phyloP scores from a whole-genome alignment of 1,140 invertebrate species.

The Drosophila subobscura region DNA sequence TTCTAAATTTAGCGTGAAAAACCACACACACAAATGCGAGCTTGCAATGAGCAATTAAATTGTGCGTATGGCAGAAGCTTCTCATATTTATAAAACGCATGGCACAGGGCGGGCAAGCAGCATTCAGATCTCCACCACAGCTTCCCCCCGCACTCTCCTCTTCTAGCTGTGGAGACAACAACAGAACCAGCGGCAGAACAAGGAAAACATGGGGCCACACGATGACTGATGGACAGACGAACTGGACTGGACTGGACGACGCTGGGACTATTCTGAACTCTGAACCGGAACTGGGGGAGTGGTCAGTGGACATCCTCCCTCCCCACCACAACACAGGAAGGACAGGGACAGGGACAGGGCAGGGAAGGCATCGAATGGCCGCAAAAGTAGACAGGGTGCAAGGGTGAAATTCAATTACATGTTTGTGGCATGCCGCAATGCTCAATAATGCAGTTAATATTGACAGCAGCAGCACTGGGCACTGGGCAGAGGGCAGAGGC shows the following conservation, averaged over 20 bases:
- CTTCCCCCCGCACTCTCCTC: slow-evolving; percentile 22
- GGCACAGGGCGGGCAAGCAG: slow-evolving; percentile 34
- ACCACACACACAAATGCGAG: slow-evolving; percentile 54
- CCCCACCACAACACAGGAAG: not conserved
- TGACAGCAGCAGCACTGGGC: slow-evolving; percentile 48
- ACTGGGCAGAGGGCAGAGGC: not conserved
- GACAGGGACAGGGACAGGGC: slow-evolving; percentile 21
- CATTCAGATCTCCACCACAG: slow-evolving; percentile 11
- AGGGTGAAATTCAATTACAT: slow-evolving; percentile 81
- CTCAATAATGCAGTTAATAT: slow-evolving; percentile 83
- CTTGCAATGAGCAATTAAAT: slow-evolving; percentile 75
- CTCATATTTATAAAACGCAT: slow-evolving; percentile 46
- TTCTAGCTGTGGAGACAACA: slow-evolving; percentile 4
- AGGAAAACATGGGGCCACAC: slow-evolving; percentile 49
- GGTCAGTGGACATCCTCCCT: too few species aligned
- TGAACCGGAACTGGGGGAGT: too few species aligned
- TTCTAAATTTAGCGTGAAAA: slow-evolving; percentile 74
- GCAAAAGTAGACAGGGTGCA: slow-evolving; percentile 34
- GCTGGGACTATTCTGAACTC: too few species aligned
- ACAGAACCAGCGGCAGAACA: slow-evolving; percentile 34
- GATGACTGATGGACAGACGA: slow-evolving; percentile 54
- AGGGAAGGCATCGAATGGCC: slow-evolving; percentile 28
- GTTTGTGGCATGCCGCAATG: slow-evolving; percentile 80
- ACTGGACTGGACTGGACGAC: too few species aligned
- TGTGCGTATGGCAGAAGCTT: slow-evolving; percentile 44